phyloP scores from a whole-genome alignment of 1,140 invertebrate species.

The Pygmarrhopalites habei region DNA sequence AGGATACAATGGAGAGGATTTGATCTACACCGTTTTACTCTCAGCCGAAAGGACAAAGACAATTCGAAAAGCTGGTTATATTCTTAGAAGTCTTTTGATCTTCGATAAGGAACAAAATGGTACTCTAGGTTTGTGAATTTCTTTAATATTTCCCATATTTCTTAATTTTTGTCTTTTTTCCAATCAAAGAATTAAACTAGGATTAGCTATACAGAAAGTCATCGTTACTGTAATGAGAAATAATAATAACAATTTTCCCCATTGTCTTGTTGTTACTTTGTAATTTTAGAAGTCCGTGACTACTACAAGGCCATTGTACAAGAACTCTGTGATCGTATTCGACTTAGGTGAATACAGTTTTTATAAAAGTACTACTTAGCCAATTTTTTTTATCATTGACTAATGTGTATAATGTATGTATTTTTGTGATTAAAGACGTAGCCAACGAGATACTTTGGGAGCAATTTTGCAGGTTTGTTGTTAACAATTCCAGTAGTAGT shows the following conservation, averaged over 20 bases:
- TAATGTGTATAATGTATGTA: too few relatives aligned
- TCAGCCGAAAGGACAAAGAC: constrained; percentile 4
- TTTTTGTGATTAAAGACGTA: too few relatives aligned
- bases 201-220: background rate
- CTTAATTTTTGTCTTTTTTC: background rate
- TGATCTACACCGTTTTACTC: constrained; percentile 6
- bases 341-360: background rate
- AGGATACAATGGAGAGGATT: constrained; percentile 10
- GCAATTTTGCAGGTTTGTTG: constrained; percentile 2
- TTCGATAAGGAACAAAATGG: constrained; percentile 5
- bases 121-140: background rate
- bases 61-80: constrained; percentile 11
- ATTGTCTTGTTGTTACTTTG: background rate
- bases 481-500: too few relatives aligned
- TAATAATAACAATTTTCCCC: background rate
- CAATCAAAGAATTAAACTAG: background rate
- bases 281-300: background rate
- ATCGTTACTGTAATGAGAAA: background rate
- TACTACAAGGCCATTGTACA: constrained; percentile 11
- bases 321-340: constrained; percentile 8
- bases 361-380: too few relatives aligned
- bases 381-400: too few relatives aligned
- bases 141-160: background rate
- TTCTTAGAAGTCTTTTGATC: constrained; percentile 3
- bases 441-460: background rate